phyloP scores from a whole-genome alignment of 2,888 invertebrate genomes.

The Pherbina coryleti region DNA sequence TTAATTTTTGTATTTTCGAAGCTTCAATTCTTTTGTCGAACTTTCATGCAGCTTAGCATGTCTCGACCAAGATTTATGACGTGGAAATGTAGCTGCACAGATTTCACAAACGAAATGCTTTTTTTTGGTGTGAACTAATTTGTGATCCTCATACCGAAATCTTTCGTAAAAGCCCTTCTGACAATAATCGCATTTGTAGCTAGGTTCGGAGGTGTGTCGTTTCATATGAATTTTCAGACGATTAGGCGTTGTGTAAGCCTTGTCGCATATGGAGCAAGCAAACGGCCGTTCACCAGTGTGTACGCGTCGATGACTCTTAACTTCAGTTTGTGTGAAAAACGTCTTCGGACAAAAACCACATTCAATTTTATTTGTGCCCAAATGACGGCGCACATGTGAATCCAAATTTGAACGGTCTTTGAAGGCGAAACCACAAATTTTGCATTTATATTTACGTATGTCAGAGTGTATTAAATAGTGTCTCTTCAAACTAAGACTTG shows the following conservation, averaged over 20 bases:
- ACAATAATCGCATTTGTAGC: constrained; percentile 37
- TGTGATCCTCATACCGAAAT: constrained; percentile 35
- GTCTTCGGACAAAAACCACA: constrained; percentile 32
- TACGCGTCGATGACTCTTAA: constrained; percentile 59
- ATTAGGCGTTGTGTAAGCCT: constrained; percentile 66
- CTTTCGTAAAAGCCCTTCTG: constrained; percentile 41
- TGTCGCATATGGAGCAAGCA: constrained; percentile 73
- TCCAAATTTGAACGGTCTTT: background rate
- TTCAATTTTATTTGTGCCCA: background rate
- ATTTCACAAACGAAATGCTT: constrained; percentile 70
- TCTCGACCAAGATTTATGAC: constrained; percentile 46
- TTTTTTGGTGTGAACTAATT: constrained; percentile 73
- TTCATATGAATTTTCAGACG: background rate
- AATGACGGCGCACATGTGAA: constrained; percentile 6
- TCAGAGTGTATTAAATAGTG: background rate
- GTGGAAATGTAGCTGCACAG: constrained; percentile 44
- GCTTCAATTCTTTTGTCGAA: background rate
- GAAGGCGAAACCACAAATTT: constrained; percentile 17
- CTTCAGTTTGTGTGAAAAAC: constrained; percentile 32
- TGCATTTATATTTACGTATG: constrained; percentile 11
- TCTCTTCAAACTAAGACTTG: background rate
- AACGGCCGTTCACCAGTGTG: constrained; percentile 73
- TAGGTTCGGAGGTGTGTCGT: background rate
- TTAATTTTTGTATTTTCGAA: no score
- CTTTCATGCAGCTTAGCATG: constrained; percentile 46